Conservation (phyloP, 2,113 vertebrate genomes). For the Cercocebus atys region DNA sequence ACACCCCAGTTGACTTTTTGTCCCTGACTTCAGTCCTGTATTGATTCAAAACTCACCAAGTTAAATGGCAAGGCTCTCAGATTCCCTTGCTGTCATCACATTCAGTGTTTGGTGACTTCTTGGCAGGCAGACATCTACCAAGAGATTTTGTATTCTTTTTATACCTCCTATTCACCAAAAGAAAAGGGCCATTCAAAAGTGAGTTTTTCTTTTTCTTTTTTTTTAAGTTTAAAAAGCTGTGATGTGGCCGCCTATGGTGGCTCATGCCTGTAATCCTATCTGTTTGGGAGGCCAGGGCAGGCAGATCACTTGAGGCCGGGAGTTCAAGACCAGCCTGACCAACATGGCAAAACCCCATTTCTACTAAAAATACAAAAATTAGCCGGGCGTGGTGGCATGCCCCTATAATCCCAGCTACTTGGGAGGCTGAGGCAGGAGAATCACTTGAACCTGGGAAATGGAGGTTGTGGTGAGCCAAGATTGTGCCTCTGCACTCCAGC, state of each 20-base stretch:
- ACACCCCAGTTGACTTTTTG: slow-evolving; percentile 27
- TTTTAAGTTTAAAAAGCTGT: neutral
- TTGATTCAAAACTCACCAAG: slow-evolving; percentile 44
- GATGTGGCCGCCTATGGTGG: neutral
- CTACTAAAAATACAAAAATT: neutral
- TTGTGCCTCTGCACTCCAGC: neutral
- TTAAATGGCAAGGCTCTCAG: slow-evolving; percentile 12
- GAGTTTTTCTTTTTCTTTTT: neutral
- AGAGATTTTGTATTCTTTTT: slow-evolving; percentile 17
- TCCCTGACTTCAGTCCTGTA: slow-evolving; percentile 21
- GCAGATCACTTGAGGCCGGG: neutral
- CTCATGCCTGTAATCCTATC: neutral
- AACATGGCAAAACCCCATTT: neutral
- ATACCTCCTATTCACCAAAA: neutral
- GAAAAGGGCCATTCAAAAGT: slow-evolving; percentile 42
- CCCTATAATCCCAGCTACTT: neutral
- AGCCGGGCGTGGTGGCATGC: neutral
- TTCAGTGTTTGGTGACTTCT: slow-evolving; percentile 26
- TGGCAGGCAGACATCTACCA: slow-evolving; percentile 41
- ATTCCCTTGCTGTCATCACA: slow-evolving; percentile 32
- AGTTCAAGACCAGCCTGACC: neutral
- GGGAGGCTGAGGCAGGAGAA: neutral
- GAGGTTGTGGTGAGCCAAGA: neutral
- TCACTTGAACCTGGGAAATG: neutral
- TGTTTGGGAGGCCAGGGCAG: neutral